Evolutionary conservation across 2,888 invertebrate species (phyloP).

Genomic region (Lasioglossum leucozonium): DNA sequence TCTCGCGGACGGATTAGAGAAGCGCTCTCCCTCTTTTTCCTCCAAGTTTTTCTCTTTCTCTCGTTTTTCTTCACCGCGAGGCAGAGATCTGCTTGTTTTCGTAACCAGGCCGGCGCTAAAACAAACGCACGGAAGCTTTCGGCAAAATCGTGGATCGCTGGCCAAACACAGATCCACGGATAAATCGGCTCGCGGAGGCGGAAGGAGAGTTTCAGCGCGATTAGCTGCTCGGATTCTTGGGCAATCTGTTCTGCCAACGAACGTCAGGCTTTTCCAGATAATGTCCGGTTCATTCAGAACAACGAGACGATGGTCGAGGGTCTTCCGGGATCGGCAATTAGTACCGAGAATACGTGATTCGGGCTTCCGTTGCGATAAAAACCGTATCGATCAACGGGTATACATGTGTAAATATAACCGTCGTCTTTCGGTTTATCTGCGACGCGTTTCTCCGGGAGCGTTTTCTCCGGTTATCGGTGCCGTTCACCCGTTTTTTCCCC

Average conservation of each 20-base stretch:
- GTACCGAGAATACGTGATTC: constrained; percentile 59
- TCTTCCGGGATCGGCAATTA: constrained; percentile 59
- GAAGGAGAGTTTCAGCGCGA: constrained; percentile 10
- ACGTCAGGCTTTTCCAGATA: constrained; percentile 33
- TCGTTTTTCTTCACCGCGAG: background rate
- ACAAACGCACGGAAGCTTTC: constrained; percentile 13
- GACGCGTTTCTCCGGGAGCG: constrained; percentile 38
- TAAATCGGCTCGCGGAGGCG: constrained; percentile 19
- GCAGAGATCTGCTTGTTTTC: constrained; percentile 32
- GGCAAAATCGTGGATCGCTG: background rate
- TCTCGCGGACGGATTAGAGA: constrained; percentile 26
- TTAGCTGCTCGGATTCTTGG: constrained; percentile 30
- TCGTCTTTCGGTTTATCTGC: constrained; percentile 60
- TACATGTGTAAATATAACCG: constrained; percentile 54
- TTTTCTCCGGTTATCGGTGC: constrained; percentile 63
- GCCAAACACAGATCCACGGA: constrained; percentile 26
- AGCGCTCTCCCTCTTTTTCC: background rate
- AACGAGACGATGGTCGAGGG: background rate
- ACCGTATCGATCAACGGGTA: constrained; percentile 49
- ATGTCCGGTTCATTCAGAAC: constrained; percentile 13
- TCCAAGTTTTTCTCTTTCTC: background rate
- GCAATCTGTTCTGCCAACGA: constrained; percentile 11
- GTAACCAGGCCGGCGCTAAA: background rate
- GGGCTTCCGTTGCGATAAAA: constrained; percentile 62
- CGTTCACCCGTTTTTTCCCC: constrained; percentile 73